These are phyloP conservation scores for Trileptium ribeirensis DNA, from an alignment of 2,888 invertebrate genomes.

Conservation along the genomic window DNA sequence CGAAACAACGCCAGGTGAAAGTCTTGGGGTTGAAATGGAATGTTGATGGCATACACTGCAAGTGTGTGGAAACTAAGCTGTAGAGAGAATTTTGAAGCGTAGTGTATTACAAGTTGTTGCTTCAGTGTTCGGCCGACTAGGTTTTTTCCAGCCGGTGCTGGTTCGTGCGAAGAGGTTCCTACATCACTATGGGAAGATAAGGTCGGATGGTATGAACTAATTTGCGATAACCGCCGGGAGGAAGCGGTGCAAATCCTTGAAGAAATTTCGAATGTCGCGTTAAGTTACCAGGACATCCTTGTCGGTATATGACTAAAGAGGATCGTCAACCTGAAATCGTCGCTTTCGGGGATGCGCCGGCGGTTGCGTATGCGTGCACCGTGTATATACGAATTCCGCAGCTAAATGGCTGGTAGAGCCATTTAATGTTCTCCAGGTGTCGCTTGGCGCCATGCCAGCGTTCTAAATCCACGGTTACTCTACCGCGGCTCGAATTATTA, in stretches of 20 bases:
- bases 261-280: no score
- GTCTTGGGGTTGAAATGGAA: background rate
- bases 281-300: no score
- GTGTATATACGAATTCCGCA: background rate
- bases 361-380: background rate
- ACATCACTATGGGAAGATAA: background rate
- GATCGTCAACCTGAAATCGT: no score
- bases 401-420: background rate
- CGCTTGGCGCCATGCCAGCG: background rate
- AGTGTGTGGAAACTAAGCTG: no score
- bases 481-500: constrained; percentile 4
- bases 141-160: background rate
- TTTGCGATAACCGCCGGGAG: no score
- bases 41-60: no score
- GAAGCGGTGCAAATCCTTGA: no score
- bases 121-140: background rate
- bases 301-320: no score
- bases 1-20: background rate
- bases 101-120: background rate
- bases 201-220: background rate
- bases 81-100: background rate
- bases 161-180: background rate
- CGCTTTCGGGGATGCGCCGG: no score
- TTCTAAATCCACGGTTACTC: background rate
- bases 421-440: background rate